Base-by-base conservation (phyloP, 2,797 vertebrate genomes). In the Rallus crepitans region DNA sequence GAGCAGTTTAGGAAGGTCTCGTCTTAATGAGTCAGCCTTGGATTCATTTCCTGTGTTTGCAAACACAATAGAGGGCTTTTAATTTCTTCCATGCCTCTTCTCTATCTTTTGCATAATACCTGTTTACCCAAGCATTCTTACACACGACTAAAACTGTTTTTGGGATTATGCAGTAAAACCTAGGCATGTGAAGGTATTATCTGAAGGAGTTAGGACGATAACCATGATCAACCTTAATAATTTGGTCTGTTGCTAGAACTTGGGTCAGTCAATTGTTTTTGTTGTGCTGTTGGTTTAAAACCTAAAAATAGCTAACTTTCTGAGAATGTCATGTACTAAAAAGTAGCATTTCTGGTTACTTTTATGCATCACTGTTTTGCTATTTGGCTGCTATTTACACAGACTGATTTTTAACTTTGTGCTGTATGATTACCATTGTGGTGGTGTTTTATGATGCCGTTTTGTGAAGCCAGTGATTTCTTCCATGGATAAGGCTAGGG, bases 1-100 rank as follows among this genome's bases (percentile, higher is more conserved):
- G 52, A 89, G 66, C 8, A 48, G 31, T 89, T 94, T 37, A 85
- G 68, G 53, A 72, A 90, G 87, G 33, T 69, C 39, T 93, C 8
- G 9, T 92, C 64, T 65, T 84, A 90, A 64, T 96, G 94, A 96
- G 90, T 95, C 90, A 95, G 83, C 88, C 88, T 93, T 95, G 71
- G 75, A 80, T 93, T 94, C 27, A 77, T 90, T 96, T 95, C 96
- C 94, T 96, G 86, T 95, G 71, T 94, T 94, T 95, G 86, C 88
- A 92, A 92, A 94, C 75, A 95, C 86, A 90, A 15, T 39, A 52
- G 42, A 93, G 13, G 27, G 17, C 35, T 92, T 94, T 76, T 94
- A 82, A 96, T 95, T 94, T 87, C 81, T 96, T 94, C 91, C 94
- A 90, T 78, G 33, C 64, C 64, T 82, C 59, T 86, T 82, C 42